Conservation (phyloP, 2,888 invertebrate species). For the Dasypolia templi region DNA sequence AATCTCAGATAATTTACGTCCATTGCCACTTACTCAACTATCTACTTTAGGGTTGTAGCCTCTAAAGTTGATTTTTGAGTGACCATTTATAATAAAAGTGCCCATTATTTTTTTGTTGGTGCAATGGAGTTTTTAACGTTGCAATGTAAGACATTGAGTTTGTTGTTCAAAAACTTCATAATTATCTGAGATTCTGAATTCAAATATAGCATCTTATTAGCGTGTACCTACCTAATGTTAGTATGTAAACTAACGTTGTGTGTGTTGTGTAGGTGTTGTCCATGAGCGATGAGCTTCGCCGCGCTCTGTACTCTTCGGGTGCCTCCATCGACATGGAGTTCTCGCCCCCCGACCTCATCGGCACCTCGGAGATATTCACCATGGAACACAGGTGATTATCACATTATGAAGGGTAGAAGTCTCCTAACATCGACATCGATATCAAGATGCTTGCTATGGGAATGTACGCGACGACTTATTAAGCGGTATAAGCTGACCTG, state of each 20-base stretch:
- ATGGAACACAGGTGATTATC: constrained; percentile 94
- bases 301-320: constrained; percentile 94
- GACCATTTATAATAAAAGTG: not conserved
- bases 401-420: not conserved
- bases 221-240: not conserved
- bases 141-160: not conserved
- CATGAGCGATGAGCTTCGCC: constrained; percentile 97
- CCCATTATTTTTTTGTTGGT: fast-evolving
- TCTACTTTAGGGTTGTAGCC: not conserved
- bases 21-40: not conserved
- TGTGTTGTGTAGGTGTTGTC: constrained; percentile 93
- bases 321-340: constrained; percentile 96
- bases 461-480: not conserved
- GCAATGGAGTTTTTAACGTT: not conserved
- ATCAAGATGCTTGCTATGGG: not conserved
- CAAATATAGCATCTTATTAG: not conserved
- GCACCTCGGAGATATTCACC: constrained; percentile 96
- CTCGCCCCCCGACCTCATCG: constrained; percentile 97
- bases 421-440: not conserved
- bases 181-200: constrained; percentile 14
- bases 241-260: constrained; percentile 2
- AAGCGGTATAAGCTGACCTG: not conserved
- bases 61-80: not conserved
- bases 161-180: not conserved
- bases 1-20: constrained; percentile 11